Base-by-base conservation (phyloP, 2,113 vertebrate species). In the Ancistrus triradiatus region DNA sequence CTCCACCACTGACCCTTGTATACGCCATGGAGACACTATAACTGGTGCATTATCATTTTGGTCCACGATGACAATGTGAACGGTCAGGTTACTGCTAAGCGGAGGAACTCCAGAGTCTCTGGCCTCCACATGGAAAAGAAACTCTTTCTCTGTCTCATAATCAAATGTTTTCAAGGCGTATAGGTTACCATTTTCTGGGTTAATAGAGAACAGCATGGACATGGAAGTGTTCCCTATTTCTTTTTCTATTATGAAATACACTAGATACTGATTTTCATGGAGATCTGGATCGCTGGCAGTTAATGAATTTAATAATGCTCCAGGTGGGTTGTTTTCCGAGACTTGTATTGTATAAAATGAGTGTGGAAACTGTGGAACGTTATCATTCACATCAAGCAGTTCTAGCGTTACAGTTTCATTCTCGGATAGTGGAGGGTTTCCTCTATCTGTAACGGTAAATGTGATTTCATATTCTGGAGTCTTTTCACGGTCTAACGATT, bases 191-290 rank as follows among this genome's bases (percentile, higher is more conserved):
- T 79, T 83, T 64, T 86, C 83, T 66, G 81, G 82, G 69, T 91
- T 90, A 70, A 92, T 89, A 1, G 90, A 91, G 70, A 93, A 89
- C 0, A 91, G 83, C 72, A 91, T 90, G 60, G 88, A 86, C 74
- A 90, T 87, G 0, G 91, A 88, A 64, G 89, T 88, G 69, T 88
- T 86, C 0, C 81, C 80, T 38, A 91, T 86, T 69, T 89, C 83
- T 19, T 82, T 87, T 0, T 91, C 88, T 0, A 88, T 55, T 0
- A 93, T 87, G 33, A 90, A 89, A 72, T 92, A 93, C 37, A 90
- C 88, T 8, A 92, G 66, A 71, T 89, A 89, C 10, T 88, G 84
- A 0, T 93, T 92, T 68, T 69, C 83, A 1, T 80, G 63, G 5
- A 73, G 67, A 22, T 79, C 75, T 42, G 76, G 70, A n/a, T 80